Base-by-base conservation (phyloP, 2,888 invertebrate species). In the Macrosoma leucophasiata region DNA sequence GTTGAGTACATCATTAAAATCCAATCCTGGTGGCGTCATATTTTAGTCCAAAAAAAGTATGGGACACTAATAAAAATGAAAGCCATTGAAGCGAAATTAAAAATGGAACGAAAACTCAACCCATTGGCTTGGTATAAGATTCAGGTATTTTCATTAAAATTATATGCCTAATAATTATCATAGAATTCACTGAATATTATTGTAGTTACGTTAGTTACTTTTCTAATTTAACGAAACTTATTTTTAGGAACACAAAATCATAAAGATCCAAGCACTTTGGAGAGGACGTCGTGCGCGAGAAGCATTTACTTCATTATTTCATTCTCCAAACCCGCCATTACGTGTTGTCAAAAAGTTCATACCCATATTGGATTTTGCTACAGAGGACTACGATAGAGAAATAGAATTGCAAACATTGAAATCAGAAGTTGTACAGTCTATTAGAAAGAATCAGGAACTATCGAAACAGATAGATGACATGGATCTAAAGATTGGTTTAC, bases 401-500 rank as follows among this genome's bases (percentile, higher is more conserved):
- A 84, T 89, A 27, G 86, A 87, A 56, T 58, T 90, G 26, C 89
- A 89, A 59, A 81, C 87, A 34, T 61, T 91, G 13, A 89, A 90
- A 55, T 88, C 89, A 22, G 88, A 90, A 60, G 91, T 93, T 2
- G 91, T 91, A 1, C 88, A 91, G 53, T 86, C 88, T 9, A 91
- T 93, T 48, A 85, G 90, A 38, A 88, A 88, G 47, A 93, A 92
- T 59, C 90, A 91, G 56, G 87, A 89, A 54, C 72, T 93, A 9
- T 90, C 92, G 3, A 88, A 89, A 45, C 90, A 91, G 55, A 77
- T 93, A 27, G 90, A 91, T 47, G 87, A 87, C 45, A 91, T 93
- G 89, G 93, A 93, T 62, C 85, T 92, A 7, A 92, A 93, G 75
- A 94, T 94, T 49, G 93, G 93, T 0, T 85, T 93, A 10, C 84